phyloP scores from a whole-genome alignment of 2,113 vertebrate species.

The Coptodon rendalli region DNA sequence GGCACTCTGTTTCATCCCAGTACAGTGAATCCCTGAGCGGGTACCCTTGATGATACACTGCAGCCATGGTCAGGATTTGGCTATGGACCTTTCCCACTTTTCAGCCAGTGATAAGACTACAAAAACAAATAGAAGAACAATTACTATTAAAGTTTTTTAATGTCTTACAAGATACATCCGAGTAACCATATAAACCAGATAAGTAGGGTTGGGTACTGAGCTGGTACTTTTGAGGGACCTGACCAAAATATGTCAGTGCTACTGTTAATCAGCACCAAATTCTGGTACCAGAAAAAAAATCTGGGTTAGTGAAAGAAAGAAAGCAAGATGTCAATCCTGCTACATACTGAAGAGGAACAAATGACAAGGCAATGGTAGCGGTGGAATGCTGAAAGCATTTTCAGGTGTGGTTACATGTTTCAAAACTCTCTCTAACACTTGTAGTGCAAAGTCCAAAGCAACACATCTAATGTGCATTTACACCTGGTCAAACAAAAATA shows the following conservation, averaged over 20 bases:
- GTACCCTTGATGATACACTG: slow-evolving; percentile 20
- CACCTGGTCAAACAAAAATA: neutral
- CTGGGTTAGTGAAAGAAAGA: neutral
- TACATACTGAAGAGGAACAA: neutral
- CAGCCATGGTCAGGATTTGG: slow-evolving; percentile 50
- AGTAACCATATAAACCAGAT: neutral
- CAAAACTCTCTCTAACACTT: neutral
- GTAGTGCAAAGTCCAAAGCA: neutral
- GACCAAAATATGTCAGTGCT: neutral
- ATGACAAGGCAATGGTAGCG: neutral
- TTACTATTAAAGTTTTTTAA: neutral
- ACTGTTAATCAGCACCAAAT: neutral
- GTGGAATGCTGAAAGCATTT: neutral
- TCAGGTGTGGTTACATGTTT: neutral
- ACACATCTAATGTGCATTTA: neutral
- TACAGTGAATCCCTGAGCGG: slow-evolving; percentile 49
- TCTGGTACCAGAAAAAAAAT: neutral
- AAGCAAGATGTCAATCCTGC: neutral
- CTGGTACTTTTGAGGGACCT: neutral
- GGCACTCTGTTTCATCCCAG: slow-evolving; percentile 86
- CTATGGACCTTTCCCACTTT: neutral
- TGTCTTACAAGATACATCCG: neutral
- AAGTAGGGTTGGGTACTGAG: neutral
- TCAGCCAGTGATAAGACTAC: neutral
- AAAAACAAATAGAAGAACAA: neutral